phyloP scores from a whole-genome alignment of 2,888 invertebrate species.

The Saturnia japonica region DNA sequence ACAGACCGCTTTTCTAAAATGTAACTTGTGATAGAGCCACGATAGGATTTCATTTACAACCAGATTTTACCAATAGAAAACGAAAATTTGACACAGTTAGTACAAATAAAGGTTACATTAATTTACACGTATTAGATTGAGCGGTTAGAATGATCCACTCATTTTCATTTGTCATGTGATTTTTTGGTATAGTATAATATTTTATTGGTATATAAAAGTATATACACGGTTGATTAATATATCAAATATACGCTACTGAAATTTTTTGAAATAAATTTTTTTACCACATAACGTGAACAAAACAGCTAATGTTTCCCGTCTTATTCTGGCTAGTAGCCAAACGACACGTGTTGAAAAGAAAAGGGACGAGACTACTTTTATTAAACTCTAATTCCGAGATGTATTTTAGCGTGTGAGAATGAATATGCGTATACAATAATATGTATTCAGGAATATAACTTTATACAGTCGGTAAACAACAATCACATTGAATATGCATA shows the following conservation, averaged over 20 bases:
- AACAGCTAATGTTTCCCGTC: neutral
- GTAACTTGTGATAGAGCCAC: neutral
- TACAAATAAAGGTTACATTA: too few relatives aligned
- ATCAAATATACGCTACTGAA: neutral
- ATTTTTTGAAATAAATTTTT: neutral
- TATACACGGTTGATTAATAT: neutral
- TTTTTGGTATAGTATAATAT: too few relatives aligned
- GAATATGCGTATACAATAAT: neutral
- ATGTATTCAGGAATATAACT: neutral
- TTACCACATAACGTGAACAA: neutral
- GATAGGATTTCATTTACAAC: neutral
- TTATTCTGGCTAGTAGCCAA: neutral
- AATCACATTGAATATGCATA: conserved; percentile 24
- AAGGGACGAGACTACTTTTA: neutral
- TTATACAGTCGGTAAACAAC: neutral
- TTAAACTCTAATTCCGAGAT: neutral
- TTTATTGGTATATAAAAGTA: too few relatives aligned
- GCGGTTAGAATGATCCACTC: too few relatives aligned
- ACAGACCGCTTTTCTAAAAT: conserved; percentile 6
- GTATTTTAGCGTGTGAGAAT: neutral
- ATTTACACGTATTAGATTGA: too few relatives aligned
- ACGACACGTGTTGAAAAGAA: neutral
- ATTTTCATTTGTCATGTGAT: too few relatives aligned
- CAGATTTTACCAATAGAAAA: neutral
- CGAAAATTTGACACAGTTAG: neutral